These are phyloP conservation scores for Microtus pennsylvanicus DNA, from an alignment of 2,113 vertebrate genomes.

Conservation along the genomic window DNA sequence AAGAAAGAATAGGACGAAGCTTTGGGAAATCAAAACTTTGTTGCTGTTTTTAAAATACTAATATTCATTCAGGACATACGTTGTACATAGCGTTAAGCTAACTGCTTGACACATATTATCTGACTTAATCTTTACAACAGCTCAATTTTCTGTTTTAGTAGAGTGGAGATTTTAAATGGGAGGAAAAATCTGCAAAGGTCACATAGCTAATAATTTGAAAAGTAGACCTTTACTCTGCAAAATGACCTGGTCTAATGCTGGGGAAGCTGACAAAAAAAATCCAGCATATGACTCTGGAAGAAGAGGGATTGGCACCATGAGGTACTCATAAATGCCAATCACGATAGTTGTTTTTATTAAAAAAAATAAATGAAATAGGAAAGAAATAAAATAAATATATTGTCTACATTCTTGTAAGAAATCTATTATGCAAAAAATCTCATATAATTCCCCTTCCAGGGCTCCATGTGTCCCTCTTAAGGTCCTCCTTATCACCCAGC, in stretches of 20 bases:
- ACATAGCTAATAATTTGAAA: background rate
- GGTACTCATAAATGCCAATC: background rate
- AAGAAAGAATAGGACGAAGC: background rate
- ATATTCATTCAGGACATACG: conserved; percentile 22
- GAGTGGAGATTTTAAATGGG: background rate
- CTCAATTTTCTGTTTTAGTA: conserved; percentile 50
- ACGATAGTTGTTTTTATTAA: background rate
- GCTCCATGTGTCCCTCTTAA: too few species aligned
- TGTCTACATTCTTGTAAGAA: background rate
- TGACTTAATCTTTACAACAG: conserved; percentile 9
- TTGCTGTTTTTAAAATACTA: background rate
- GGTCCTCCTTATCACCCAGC: too few species aligned
- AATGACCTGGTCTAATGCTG: background rate
- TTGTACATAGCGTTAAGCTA: background rate
- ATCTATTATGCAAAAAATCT: background rate
- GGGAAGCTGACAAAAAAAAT: background rate
- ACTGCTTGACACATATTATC: conserved; percentile 6
- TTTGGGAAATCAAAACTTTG: background rate
- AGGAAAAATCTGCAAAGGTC: conserved; percentile 40
- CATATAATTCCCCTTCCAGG: too few species aligned
- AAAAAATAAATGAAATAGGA: background rate
- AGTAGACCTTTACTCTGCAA: conserved; percentile 22
- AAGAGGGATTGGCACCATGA: background rate
- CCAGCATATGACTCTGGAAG: background rate
- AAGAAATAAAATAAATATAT: background rate